Evolutionary conservation across 2,113 vertebrate species (phyloP).

Genomic region (Phyllostomus discolor): DNA sequence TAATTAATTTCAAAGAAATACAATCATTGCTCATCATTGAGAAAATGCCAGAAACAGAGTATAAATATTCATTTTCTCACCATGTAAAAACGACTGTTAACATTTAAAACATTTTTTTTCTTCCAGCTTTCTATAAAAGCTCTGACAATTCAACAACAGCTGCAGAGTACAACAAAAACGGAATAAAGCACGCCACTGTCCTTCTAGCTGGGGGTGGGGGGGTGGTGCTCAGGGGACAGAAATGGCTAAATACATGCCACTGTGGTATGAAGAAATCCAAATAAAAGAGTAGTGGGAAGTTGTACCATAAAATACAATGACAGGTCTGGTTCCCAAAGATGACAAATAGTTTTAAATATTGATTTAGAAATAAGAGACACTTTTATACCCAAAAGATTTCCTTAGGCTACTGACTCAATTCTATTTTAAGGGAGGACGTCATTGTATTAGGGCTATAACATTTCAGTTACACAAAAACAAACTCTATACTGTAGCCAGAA

Average conservation of each 20-base stretch:
- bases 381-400: conserved; percentile 1
- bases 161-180: neutral
- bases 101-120: neutral
- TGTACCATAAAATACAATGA: conserved; percentile 32
- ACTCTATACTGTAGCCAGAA: conserved; percentile 44
- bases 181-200: neutral
- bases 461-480: conserved; percentile 56
- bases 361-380: conserved; percentile 11
- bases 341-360: conserved; percentile 3
- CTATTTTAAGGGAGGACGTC: conserved; percentile 59
- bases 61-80: neutral
- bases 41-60: neutral
- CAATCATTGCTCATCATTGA: neutral
- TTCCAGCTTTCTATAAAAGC: conserved; percentile 10
- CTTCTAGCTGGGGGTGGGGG: neutral
- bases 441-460: conserved; percentile 58
- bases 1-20: conserved; percentile 19
- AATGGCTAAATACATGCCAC: neutral
- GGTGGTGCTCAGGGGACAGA: neutral
- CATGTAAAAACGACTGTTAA: neutral
- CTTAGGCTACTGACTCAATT: conserved; percentile 51
- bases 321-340: neutral
- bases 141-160: neutral
- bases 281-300: neutral
- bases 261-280: neutral